Evolutionary conservation across 2,113 vertebrate species (phyloP).

Genomic region (Dipodomys merriami): DNA sequence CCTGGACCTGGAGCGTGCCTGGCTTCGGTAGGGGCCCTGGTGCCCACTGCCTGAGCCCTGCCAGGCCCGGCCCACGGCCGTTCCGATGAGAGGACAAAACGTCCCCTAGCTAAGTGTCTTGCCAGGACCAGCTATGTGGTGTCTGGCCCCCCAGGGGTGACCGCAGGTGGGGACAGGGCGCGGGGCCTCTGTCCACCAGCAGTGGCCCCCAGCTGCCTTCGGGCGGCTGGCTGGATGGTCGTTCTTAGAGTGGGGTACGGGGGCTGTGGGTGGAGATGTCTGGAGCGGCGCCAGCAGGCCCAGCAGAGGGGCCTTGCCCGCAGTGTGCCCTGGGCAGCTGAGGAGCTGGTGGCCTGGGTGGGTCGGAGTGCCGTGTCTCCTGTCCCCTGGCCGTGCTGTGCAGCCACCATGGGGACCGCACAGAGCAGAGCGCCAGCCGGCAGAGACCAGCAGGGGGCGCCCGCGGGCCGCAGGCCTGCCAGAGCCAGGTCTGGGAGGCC

Average conservation of each 20-base stretch:
- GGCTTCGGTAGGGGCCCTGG: not conserved
- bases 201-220: no score
- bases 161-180: no score
- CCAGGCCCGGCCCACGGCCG: rapidly evolving
- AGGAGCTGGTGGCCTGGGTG: no score
- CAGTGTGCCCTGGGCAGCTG: no score
- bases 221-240: no score
- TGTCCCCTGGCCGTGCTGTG: no score
- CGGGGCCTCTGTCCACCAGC: not conserved
- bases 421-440: not conserved
- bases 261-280: not conserved
- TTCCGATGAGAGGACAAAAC: not conserved
- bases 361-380: no score
- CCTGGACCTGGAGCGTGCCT: not conserved
- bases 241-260: rapidly evolving
- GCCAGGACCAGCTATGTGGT: not conserved
- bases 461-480: not conserved
- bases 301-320: not conserved
- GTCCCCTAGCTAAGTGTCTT: not conserved
- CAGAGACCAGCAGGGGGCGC: slow-evolving; percentile 55
- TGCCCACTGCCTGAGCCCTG: no score
- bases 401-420: not conserved
- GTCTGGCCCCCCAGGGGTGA: not conserved
- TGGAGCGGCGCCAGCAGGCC: rapidly evolving
- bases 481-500: no score